These are phyloP conservation scores for Tipula vernalis DNA, from an alignment of 2,888 invertebrate genomes.

Conservation along the genomic window DNA sequence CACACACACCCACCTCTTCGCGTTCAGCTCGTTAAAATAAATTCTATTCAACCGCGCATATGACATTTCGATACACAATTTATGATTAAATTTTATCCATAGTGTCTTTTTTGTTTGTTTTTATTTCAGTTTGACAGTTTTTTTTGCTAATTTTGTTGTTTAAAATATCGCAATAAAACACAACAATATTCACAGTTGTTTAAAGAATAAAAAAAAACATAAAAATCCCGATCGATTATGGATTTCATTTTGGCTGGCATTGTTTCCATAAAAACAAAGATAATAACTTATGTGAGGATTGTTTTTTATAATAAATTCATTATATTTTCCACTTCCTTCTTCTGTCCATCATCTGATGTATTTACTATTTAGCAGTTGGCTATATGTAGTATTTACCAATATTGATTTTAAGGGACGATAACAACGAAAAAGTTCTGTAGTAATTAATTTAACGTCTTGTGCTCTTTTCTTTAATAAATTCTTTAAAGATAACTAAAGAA, in stretches of 20 bases:
- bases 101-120: neutral
- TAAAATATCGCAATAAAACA: neutral
- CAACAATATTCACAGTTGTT: neutral
- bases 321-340: neutral
- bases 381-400: neutral
- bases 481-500: neutral
- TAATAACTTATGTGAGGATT: neutral
- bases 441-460: too few relatives aligned
- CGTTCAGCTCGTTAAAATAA: neutral
- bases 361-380: neutral
- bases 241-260: neutral
- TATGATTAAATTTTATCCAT: neutral
- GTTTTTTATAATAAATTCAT: neutral
- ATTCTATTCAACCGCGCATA: neutral
- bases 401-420: too few relatives aligned
- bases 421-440: too few relatives aligned
- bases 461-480: neutral
- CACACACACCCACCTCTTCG: neutral
- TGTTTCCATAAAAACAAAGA: neutral
- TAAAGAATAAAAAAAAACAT: neutral
- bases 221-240: neutral
- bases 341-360: neutral
- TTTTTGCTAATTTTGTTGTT: neutral
- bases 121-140: neutral
- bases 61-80: neutral